Evolutionary conservation across 2,888 invertebrate species (phyloP), one percentile per base, ranked within the genome.

Genomic region (Allolobophora icterica): DNA sequence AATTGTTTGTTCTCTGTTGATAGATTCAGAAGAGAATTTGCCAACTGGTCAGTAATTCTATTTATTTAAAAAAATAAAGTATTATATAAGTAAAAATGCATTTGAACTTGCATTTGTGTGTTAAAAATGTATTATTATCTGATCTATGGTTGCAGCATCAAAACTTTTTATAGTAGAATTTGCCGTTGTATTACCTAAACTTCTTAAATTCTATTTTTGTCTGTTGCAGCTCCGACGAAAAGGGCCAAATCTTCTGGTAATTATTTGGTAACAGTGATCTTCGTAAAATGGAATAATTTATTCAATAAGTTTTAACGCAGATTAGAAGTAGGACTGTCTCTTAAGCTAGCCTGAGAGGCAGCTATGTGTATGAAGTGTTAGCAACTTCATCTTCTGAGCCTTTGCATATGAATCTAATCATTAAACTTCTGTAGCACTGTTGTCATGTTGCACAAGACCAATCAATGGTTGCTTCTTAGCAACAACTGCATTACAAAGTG

Each of bases 171-270:
- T 24, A 21, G 24, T 24, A 52, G 2, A 52, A 52, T 24, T 71
- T 30, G n/a, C 0, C 5, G 19, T n/a, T n/a, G n/a, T n/a, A 71
- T 71, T 11, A 4, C 11, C 8, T 71, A 8, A 71, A 71, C 71
- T n/a, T 71, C 11, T 71, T 30, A 71, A n/a, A n/a, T 71, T 71
- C n/a, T 30, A n/a, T 71, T 30, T 52, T 71, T 71, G n/a, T 52
- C 52, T 21, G 3, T 71, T 71, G n/a, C 71, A 71, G 71, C 8
- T 71, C 11, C 71, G n/a, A n/a, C 30, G 71, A 71, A 71, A n/a
- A 71, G n/a, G 71, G n/a, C 71, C 71, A n/a, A 8, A n/a, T 71
- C 71, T 71, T 71, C 71, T 71, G 71, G 71, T 71, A 71, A n/a
- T n/a, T n/a, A n/a, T 13, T 71, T 17, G 17, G 8, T n/a, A 13